These are phyloP conservation scores for Cyanoderma ruficeps DNA, from an alignment of 2,113 vertebrate species.

Conservation along the genomic window DNA sequence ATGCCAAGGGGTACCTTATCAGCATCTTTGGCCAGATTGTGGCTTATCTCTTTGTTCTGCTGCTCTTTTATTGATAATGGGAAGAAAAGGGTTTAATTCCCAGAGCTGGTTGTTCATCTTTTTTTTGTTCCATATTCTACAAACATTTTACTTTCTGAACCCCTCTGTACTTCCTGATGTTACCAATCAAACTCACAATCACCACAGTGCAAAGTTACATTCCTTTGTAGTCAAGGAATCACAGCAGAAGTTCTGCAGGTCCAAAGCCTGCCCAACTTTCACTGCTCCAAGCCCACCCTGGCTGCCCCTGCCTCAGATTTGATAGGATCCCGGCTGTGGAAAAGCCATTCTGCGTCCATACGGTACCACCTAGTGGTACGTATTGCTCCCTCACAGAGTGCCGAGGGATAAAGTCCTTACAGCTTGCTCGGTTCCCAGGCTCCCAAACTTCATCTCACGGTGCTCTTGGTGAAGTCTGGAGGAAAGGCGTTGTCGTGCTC, in stretches of 20 bases:
- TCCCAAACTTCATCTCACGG: fast-evolving
- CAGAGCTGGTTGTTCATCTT: not conserved
- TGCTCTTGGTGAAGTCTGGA: not conserved
- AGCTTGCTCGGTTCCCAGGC: fast-evolving
- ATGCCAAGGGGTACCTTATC: not conserved
- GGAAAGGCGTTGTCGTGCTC: fast-evolving
- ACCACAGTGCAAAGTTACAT: no score
- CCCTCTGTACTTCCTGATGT: not conserved
- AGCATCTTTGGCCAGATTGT: not conserved
- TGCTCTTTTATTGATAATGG: not conserved
- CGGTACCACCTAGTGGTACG: not conserved
- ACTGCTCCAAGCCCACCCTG: not conserved
- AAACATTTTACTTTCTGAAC: not conserved
- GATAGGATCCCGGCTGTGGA: fast-evolving
- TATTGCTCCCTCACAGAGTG: not conserved
- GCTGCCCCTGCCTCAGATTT: fast-evolving
- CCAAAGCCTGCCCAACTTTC: not conserved
- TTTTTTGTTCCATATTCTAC: not conserved
- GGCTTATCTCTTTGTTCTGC: not conserved
- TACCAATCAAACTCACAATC: not conserved
- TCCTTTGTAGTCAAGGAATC: not conserved
- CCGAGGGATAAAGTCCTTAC: fast-evolving
- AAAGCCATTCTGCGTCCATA: not conserved
- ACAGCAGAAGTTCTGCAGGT: not conserved
- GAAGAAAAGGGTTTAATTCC: not conserved